Conservation (phyloP, 2,888 invertebrate genomes). For the Lysandra coridon region DNA sequence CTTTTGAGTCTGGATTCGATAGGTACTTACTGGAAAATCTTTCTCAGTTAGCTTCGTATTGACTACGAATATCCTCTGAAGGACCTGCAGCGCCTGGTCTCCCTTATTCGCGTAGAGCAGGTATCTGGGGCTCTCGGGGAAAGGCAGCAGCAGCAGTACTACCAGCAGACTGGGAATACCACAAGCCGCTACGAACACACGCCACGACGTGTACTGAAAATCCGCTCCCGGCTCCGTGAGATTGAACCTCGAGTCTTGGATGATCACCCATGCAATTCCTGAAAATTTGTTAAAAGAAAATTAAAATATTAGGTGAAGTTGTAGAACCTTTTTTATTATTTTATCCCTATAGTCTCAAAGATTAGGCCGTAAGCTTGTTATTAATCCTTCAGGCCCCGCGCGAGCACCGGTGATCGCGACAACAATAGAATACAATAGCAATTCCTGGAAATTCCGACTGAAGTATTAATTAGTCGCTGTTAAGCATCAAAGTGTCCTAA, state of each 20-base stretch:
- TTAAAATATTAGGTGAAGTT: not conserved
- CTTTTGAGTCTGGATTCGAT: not conserved
- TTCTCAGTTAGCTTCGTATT: conserved; percentile 73
- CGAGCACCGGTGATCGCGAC: too few relatives aligned
- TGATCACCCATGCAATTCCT: conserved; percentile 75
- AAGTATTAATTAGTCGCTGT: too few relatives aligned
- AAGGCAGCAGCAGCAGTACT: conserved; percentile 70
- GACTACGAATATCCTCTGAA: conserved; percentile 77
- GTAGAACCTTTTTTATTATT: not conserved
- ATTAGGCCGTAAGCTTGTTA: too few relatives aligned
- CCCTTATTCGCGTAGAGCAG: conserved; percentile 73
- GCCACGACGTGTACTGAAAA: conserved; percentile 82
- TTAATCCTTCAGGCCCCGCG: too few relatives aligned
- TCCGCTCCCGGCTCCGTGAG: conserved; percentile 51
- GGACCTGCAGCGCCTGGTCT: conserved; percentile 73
- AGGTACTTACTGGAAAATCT: conserved; percentile 76
- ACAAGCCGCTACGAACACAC: conserved; percentile 82
- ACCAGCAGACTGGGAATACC: conserved; percentile 79
- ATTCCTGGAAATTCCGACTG: too few relatives aligned
- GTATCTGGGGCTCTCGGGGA: conserved; percentile 81
- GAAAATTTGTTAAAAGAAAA: conserved; percentile 36
- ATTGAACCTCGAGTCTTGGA: conserved; percentile 62
- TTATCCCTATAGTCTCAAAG: not conserved
- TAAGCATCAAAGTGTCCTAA: too few relatives aligned
- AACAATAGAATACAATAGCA: too few relatives aligned